These are phyloP conservation scores for Leucophenga montana DNA, from an alignment of 2,888 invertebrate genomes.

Conservation along the genomic window DNA sequence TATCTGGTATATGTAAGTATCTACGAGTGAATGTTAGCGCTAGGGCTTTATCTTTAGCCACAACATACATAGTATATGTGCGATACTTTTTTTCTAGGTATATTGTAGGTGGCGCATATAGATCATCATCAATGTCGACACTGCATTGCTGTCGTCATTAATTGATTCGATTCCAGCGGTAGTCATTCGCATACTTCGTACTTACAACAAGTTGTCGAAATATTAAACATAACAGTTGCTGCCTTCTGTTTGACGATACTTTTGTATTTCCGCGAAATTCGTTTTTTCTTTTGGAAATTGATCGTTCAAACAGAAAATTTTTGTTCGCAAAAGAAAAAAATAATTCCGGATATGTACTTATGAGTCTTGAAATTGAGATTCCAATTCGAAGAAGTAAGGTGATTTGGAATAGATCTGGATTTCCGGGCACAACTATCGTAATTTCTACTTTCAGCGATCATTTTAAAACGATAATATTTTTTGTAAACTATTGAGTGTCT, in stretches of 20 bases:
- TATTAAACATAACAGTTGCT: constrained; percentile 19
- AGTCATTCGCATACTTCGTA: constrained; percentile 1
- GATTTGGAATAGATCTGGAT: no score
- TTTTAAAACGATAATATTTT: no score
- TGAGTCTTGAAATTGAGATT: no score
- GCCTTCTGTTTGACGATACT: background rate
- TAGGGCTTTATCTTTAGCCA: background rate
- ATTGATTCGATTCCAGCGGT: background rate
- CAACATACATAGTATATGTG: background rate
- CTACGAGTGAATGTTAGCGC: background rate
- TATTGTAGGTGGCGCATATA: background rate
- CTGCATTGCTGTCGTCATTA: background rate
- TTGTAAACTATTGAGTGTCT: no score
- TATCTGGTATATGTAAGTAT: background rate
- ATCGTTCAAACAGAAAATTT: no score
- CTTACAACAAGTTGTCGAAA: constrained; percentile 20
- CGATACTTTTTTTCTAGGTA: background rate
- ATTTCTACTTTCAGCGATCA: background rate
- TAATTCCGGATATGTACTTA: no score
- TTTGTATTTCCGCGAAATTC: background rate
- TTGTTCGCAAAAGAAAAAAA: no score
- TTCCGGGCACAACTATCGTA: background rate
- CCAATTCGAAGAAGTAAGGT: no score
- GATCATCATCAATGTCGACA: no score
- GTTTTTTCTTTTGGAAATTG: no score